phyloP scores from a whole-genome alignment of 2,888 invertebrate genomes.

The Sesamia inferens region DNA sequence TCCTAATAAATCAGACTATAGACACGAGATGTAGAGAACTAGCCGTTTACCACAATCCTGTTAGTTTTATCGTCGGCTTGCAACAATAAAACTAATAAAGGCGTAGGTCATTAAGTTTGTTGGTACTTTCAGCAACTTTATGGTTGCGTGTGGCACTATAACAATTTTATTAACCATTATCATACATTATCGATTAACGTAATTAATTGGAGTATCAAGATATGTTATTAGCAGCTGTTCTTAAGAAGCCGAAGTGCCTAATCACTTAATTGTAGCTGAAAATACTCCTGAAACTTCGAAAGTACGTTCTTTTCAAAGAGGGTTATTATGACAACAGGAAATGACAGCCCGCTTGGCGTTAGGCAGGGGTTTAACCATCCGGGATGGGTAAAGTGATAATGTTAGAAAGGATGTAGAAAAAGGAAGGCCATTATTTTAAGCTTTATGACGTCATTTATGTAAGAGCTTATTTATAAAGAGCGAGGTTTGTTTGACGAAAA shows the following conservation, averaged over 20 bases:
- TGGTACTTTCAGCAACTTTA: conserved; percentile 46
- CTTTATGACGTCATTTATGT: conserved; percentile 1
- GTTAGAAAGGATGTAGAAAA: not conserved
- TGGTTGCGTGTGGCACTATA: conserved; percentile 41
- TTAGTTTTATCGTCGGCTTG: conserved; percentile 46
- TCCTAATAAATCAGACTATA: conserved; percentile 7
- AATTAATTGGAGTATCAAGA: conserved; percentile 40
- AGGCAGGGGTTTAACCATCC: not conserved
- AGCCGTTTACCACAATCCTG: conserved; percentile 36
- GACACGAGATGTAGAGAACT: conserved; percentile 1
- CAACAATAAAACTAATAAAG: conserved; percentile 56
- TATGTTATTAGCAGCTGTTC: conserved; percentile 30
- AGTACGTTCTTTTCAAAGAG: not conserved
- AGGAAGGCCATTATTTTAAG: not conserved
- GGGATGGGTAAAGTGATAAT: conserved; percentile 1
- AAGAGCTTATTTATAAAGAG: not conserved
- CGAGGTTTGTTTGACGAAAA: not conserved
- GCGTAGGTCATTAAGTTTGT: conserved; percentile 52
- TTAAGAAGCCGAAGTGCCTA: conserved; percentile 19
- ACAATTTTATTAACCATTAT: conserved; percentile 49
- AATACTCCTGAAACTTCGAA: conserved; percentile 2
- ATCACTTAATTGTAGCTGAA: conserved; percentile 34
- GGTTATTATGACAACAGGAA: conserved; percentile 24
- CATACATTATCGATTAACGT: conserved; percentile 44
- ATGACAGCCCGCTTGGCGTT: not conserved